phyloP scores from a whole-genome alignment of 2,797 vertebrate genomes.

The Gallinago stenura region DNA sequence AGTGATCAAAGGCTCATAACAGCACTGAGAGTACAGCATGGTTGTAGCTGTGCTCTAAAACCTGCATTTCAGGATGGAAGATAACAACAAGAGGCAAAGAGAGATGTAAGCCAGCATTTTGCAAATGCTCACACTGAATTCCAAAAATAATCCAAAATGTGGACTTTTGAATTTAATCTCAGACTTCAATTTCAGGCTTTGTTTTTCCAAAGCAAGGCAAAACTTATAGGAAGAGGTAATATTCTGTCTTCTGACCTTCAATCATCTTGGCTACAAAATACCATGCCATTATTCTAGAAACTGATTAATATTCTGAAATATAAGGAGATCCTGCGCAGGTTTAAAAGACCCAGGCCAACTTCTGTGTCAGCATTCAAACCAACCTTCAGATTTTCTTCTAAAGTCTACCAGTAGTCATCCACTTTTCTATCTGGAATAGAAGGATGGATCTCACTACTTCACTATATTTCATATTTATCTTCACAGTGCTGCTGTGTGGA shows the following conservation, averaged over 20 bases:
- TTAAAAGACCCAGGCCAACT: neutral
- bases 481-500: neutral
- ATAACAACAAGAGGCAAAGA: neutral
- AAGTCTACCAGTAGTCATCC: neutral
- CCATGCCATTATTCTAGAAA: neutral
- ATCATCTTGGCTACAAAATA: neutral
- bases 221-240: neutral
- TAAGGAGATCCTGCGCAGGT: neutral
- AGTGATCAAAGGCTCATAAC: constrained; percentile 46
- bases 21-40: neutral
- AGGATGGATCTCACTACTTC: neutral
- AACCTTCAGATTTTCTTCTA: neutral
- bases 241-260: neutral
- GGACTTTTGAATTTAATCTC: neutral
- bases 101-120: constrained; percentile 19
- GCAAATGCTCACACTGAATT: neutral
- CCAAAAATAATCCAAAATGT: neutral
- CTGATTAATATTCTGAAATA: neutral
- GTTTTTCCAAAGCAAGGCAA: constrained; percentile 5
- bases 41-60: neutral
- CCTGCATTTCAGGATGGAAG: neutral
- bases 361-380: neutral
- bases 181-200: neutral
- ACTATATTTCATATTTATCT: neutral
- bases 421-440: neutral